Percentiles rank a stretch among this genome's conserved stretches.
Conservation (phyloP, 2,113 vertebrate genomes). For the Platichthys stellatus region DNA sequence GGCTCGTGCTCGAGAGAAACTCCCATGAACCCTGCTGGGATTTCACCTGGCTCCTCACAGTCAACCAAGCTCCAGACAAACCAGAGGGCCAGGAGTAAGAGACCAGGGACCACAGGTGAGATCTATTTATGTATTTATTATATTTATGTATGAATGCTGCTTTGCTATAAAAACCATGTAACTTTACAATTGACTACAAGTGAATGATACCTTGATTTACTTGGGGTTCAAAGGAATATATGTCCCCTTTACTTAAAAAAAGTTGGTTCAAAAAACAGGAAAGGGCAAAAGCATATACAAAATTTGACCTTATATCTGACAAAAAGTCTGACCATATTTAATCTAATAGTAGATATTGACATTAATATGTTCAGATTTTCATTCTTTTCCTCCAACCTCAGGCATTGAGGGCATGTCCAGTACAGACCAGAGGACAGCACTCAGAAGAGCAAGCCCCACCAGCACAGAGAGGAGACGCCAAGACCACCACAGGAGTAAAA, state of each 20-base stretch:
- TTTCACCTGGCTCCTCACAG: slow-evolving; percentile 85
- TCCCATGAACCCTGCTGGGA: slow-evolving; percentile 64
- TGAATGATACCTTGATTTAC: not conserved
- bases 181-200: not conserved
- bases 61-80: slow-evolving; percentile 89
- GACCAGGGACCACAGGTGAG: slow-evolving; percentile 85
- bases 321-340: too few species aligned
- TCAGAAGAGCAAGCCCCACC: slow-evolving; percentile 46
- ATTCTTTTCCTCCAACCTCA: slow-evolving; percentile 11
- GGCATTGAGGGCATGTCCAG: slow-evolving; percentile 70
- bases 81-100: slow-evolving; percentile 90
- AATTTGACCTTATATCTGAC: too few species aligned
- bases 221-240: too few species aligned
- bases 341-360: not conserved
- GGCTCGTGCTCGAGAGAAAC: slow-evolving; percentile 79
- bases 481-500: slow-evolving; percentile 70
- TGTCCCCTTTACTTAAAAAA: too few species aligned
- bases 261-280: too few species aligned
- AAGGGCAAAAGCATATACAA: too few species aligned
- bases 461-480: slow-evolving; percentile 67
- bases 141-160: not conserved
- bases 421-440: slow-evolving; percentile 70
- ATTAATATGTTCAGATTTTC: slow-evolving; percentile 16
- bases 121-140: not conserved
- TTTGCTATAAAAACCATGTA: not conserved